These are phyloP conservation scores for Ataeniobius toweri DNA, from an alignment of 2,797 vertebrate genomes.

Conservation along the genomic window DNA sequence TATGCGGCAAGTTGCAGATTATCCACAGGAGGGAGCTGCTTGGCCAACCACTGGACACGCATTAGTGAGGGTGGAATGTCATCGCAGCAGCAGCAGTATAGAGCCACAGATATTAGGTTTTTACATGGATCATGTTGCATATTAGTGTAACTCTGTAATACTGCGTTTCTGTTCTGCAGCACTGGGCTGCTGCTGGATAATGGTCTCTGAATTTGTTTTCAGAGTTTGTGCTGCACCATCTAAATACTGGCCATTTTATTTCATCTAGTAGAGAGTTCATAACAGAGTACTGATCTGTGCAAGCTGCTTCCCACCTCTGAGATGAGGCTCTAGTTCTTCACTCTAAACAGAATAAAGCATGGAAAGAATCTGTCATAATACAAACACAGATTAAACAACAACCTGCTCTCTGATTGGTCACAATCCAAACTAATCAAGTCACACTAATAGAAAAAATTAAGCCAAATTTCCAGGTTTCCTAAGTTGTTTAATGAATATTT, in stretches of 20 bases:
- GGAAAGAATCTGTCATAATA: neutral
- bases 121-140: too few relatives aligned
- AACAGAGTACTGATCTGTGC: neutral
- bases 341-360: neutral
- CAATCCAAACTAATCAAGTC: neutral
- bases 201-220: neutral
- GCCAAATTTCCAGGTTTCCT: constrained; percentile 1
- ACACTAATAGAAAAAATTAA: neutral
- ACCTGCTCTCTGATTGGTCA: neutral
- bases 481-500: constrained; percentile 2
- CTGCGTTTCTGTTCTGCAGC: neutral
- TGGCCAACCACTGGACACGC: neutral
- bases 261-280: neutral
- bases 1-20: neutral
- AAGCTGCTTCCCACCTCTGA: neutral
- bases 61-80: neutral
- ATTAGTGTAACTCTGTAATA: neutral
- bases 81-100: neutral
- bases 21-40: constrained; percentile 4
- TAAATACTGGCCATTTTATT: constrained; percentile 7
- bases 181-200: neutral
- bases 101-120: neutral
- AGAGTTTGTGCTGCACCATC: neutral
- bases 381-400: neutral
- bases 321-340: neutral